Evolutionary conservation across 2,888 invertebrate genomes (phyloP), one percentile per base, ranked within the genome.

Genomic region (Rosalia funebris): DNA sequence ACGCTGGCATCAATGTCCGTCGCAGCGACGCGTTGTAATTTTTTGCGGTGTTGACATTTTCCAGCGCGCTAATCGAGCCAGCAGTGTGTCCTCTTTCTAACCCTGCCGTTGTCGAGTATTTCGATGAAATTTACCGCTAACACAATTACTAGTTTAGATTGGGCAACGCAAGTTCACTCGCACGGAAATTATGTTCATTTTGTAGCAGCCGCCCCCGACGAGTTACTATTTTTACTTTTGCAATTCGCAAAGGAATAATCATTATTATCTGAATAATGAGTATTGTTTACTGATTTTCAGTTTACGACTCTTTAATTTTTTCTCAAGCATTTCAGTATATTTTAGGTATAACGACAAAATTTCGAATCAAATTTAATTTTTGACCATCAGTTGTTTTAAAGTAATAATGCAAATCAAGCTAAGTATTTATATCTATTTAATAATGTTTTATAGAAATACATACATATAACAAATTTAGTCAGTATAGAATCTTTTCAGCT

Each of bases 101-200:
- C 67, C 65, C 65, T 66, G 70, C 68, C 68, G 71, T 76, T 75
- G 74, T 76, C 72, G 75, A 73, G 75, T 74, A 73, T 75, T 76
- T 73, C 74, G 73, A 73, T 70, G 73, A 77, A 79, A 77, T 78
- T 78, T 79, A 78, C 77, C 78, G 78, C 77, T 76, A 78, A 79
- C 78, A 77, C 78, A 79, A 79, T 79, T 79, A 79, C 78, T 75
- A 75, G 77, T 79, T 78, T 78, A 78, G 76, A 78, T 79, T 78
- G 78, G 77, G 75, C 77, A 75, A 76, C 74, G 71, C 74, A 75
- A 75, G 75, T 73, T 75, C 77, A 74, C 71, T 76, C 76, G 75
- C 72, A 75, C 73, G 78, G 79, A 79, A 79, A 76, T 79, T 79
- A 79, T 79, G 79, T 77, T 78, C 79, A 77, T 76, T 79, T 77